Conservation (phyloP, 35 echinoderm and acorn worm genomes). For the Strongylocentrotus purpuratus region DNA sequence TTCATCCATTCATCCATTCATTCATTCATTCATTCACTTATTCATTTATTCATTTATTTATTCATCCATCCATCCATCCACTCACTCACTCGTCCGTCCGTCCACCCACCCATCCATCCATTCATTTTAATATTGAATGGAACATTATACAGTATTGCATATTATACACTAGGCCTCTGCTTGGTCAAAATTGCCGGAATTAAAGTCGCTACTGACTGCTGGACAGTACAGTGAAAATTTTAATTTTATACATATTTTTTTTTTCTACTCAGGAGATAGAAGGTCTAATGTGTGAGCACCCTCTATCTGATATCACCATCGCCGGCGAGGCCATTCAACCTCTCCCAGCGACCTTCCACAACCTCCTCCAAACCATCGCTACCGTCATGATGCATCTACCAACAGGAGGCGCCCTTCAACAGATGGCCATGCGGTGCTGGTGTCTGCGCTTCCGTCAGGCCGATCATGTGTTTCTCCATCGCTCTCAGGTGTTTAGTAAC, state of each 20-base stretch:
- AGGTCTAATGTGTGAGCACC: constrained; percentile 90
- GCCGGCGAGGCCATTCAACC: constrained; percentile 86
- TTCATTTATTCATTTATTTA: no score
- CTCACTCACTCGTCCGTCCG: no score
- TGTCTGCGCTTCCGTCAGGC: constrained; percentile 83
- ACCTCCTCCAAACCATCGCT: constrained; percentile 88
- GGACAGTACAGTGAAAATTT: not conserved
- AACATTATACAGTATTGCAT: not conserved
- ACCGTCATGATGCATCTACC: constrained; percentile 94
- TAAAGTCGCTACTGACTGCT: no score
- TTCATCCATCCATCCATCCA: no score
- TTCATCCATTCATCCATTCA: no score
- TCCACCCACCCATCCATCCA: no score
- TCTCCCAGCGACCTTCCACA: constrained; percentile 82
- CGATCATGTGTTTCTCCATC: constrained; percentile 94
- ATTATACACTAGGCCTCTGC: not conserved
- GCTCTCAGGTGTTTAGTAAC: constrained; percentile 98
- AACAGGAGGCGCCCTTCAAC: constrained; percentile 88
- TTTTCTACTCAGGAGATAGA: constrained; percentile 70
- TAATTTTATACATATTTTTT: not conserved
- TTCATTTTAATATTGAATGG: not conserved
- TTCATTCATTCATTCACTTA: no score
- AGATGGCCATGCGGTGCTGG: constrained; percentile 97
- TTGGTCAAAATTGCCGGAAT: no score
- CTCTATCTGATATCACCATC: constrained; percentile 87